Evolutionary conservation across 2,797 vertebrate genomes (phyloP), one percentile per base, ranked within the genome.

Genomic region (Mormyrops attenuatus): DNA sequence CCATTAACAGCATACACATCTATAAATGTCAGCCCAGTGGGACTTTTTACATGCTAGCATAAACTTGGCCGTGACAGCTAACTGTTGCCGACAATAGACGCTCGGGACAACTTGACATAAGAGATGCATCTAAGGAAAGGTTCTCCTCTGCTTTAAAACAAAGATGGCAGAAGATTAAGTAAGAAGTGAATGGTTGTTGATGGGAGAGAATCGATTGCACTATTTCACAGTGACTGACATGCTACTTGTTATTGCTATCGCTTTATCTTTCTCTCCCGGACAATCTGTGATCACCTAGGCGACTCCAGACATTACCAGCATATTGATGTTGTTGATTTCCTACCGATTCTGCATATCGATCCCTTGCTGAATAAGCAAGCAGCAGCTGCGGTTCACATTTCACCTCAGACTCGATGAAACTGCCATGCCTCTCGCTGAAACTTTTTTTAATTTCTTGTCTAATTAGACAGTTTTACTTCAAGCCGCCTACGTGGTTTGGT

Each of bases 1-100:
- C 89, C 60, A 47, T 66, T 90, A 44, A 84, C 84, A 17, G 84
- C 90, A 38, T 90, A 92, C 89, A 89, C 69, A 89, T 88, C 41
- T 52, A 85, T 85, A 85, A 85, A 52, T 85, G 82, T 49, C 82
- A 85, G 82, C 20, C 44, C 20, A 15, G 11, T 47, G 22, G 82
- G 44, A 52, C 60, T 85, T 49, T 49, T 52, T 13, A 85, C 44
- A 52, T 26, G 30, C 47, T 7, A 49, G n/a, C 9, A 85, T 85
- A 82, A 82, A 41, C 38, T 82, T 82, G 41, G 41, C 77, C 4
- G 3, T 50, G 44, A 52, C 9, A n/a, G 82, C 82, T 85, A 26
- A 13, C 41, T 11, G n/a, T 52, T 85, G 82, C 3, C 1, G 22
- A 85, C 82, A 85, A 49, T 9, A 50, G 44, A 85, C 30, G 49